Percentiles rank a stretch among this genome's conserved stretches.
These are phyloP conservation scores for Sisor rabdophorus DNA, from an alignment of 2,113 vertebrate genomes.

Conservation along the genomic window DNA sequence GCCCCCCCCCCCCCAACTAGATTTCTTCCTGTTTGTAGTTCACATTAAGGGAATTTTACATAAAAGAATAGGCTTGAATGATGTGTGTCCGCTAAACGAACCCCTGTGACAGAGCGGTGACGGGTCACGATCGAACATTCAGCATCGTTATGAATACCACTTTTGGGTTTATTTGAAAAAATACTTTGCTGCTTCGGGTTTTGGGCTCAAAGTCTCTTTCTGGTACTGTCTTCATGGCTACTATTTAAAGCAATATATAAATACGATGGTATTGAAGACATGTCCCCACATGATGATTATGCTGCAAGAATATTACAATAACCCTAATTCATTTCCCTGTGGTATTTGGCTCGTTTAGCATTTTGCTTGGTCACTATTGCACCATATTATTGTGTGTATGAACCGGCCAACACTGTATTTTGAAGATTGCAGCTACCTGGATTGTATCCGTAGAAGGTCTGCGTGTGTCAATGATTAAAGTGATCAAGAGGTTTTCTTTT, in stretches of 20 bases:
- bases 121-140: neutral
- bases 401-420: neutral
- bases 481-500: neutral
- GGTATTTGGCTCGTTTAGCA: neutral
- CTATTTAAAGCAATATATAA: too few species aligned
- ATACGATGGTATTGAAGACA: neutral
- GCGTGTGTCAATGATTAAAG: neutral
- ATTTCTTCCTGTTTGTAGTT: neutral
- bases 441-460: neutral
- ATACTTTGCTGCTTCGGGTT: neutral
- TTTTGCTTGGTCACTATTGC: neutral
- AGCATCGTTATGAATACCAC: neutral
- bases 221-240: neutral
- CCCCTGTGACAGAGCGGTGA: neutral
- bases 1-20: neutral
- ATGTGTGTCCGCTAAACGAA: neutral
- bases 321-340: neutral
- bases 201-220: neutral
- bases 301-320: neutral
- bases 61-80: neutral
- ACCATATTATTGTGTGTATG: neutral
- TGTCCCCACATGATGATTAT: neutral
- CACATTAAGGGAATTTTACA: neutral
- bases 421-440: neutral
- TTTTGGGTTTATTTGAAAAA: neutral